Conservation (phyloP, 1,140 invertebrate species). For the Dreissena rostriformis region DNA sequence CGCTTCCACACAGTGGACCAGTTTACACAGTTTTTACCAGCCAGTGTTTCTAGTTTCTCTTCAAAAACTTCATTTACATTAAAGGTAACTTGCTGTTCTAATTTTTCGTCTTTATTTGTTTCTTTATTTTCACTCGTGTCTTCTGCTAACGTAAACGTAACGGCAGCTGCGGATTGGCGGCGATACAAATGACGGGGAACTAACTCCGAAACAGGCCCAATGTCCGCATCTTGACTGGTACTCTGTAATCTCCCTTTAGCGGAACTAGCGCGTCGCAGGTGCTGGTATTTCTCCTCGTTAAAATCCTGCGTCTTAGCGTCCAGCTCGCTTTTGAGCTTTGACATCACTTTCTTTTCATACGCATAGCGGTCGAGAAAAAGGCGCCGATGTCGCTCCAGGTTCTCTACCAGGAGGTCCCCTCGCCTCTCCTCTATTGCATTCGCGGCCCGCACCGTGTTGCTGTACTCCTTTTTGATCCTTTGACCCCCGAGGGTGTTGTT, state of each 20-base stretch:
- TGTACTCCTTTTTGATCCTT: constrained; percentile 40
- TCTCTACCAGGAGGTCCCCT: constrained; percentile 1
- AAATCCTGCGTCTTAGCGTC: constrained; percentile 32
- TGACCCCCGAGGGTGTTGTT: constrained; percentile 1
- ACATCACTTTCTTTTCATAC: constrained; percentile 38
- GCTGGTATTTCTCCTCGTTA: constrained; percentile 33
- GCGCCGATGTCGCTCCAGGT: constrained; percentile 23
- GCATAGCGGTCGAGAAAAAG: constrained; percentile 28
- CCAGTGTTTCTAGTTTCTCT: not conserved
- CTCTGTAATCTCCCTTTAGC: not conserved
- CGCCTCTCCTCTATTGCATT: constrained; percentile 42
- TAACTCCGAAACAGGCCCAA: constrained; percentile 20
- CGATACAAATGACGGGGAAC: constrained; percentile 45
- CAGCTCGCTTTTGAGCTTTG: constrained; percentile 29
- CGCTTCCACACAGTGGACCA: not conserved
- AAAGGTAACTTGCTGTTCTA: not conserved
- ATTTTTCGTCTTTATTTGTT: constrained; percentile 5
- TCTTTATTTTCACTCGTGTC: not conserved
- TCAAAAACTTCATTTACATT: not conserved
- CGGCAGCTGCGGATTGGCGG: not conserved
- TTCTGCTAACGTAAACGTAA: constrained; percentile 1
- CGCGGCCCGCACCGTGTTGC: constrained; percentile 16
- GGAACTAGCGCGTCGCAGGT: constrained; percentile 30
- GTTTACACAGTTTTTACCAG: not conserved
- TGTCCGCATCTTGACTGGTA: constrained; percentile 2